Base-by-base conservation (phyloP, 2,888 invertebrate genomes). In the Netelia virgata region DNA sequence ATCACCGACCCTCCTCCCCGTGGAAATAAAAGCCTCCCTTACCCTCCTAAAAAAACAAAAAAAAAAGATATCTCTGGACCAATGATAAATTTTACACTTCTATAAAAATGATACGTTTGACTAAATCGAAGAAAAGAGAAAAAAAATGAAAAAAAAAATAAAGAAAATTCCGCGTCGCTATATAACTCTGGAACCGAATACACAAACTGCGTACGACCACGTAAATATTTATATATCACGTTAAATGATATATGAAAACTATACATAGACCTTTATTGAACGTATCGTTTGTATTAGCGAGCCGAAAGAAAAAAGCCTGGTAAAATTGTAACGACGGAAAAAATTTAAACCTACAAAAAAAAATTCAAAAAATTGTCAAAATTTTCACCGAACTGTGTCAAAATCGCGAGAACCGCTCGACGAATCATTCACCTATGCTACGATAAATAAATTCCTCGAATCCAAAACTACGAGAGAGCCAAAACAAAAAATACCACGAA, bases 81-180 rank as follows among this genome's bases (percentile, higher is more conserved):
- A 92, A 92, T 91, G 92, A 93, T 91, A 89, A 92, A 92, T 92
- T 92, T 92, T 92, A 92, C 92, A 92, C 91, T 91, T 92, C 90
- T 91, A 91, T 90, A 90, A 88, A 87, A 84, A 81, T 64, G 85
- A 50, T 86, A 89, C 87, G 85, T 78, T 87, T 87, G 86, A 87
- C 86, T 87, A 86, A 87, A 86, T 84, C 86, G 41, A 66, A 10
- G 64, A 86, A 83, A 87, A 86, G 83, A 50, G 61, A 81, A 75
- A 68, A 63, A 79, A 79, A 73, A 57, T 28, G 36, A 81, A 28
- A 28, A 28, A 28, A 28, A 28, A 77, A 53, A 78, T 70, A 64
- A 73, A 74, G 69, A 85, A 76, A 78, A 79, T 86, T 78, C 87
- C 83, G 84, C 86, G 88, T 64, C 18, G 16, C n/a, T 57, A 82